Percentiles rank a stretch among this genome's conserved stretches.
phyloP scores from a whole-genome alignment of 2,888 invertebrate genomes.

The Coecobrya sp. region DNA sequence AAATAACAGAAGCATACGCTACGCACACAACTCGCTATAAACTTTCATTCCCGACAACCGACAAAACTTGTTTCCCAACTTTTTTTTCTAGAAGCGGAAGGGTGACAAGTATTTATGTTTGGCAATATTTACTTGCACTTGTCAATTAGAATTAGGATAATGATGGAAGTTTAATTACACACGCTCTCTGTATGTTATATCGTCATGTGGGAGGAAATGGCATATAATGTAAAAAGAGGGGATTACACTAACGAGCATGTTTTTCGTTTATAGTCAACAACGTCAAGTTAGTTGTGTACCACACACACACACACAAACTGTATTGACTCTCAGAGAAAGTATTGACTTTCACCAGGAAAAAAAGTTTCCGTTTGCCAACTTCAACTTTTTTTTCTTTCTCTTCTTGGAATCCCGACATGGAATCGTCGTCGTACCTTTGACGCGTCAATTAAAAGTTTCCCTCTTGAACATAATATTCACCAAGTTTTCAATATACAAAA shows the following conservation, averaged over 20 bases:
- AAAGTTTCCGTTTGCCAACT: background rate
- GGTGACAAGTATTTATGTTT: background rate
- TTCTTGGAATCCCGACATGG: background rate
- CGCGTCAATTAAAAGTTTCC: slow-evolving; percentile 39
- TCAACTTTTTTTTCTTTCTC: slow-evolving; percentile 12
- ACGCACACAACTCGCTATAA: background rate
- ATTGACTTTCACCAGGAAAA: background rate
- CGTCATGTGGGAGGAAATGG: background rate
- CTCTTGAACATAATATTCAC: no score
- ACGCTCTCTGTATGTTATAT: background rate
- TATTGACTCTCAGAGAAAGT: background rate
- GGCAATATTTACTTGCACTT: slow-evolving; percentile 25
- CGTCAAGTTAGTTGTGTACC: background rate
- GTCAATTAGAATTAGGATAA: slow-evolving; percentile 23
- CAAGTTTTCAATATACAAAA: no score
- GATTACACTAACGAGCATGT: background rate
- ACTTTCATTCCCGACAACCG: no score
- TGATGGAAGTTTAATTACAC: slow-evolving; percentile 28
- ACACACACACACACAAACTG: no score
- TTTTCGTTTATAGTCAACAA: no score
- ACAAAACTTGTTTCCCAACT: background rate
- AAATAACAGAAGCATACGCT: no score
- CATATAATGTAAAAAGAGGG: background rate
- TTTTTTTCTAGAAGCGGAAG: background rate
- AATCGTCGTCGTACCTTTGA: slow-evolving; percentile 16